Evolutionary conservation across 1,140 invertebrate genomes (phyloP), one percentile per base, ranked within the genome.

Genomic region (Drosophila punjabiensis): DNA sequence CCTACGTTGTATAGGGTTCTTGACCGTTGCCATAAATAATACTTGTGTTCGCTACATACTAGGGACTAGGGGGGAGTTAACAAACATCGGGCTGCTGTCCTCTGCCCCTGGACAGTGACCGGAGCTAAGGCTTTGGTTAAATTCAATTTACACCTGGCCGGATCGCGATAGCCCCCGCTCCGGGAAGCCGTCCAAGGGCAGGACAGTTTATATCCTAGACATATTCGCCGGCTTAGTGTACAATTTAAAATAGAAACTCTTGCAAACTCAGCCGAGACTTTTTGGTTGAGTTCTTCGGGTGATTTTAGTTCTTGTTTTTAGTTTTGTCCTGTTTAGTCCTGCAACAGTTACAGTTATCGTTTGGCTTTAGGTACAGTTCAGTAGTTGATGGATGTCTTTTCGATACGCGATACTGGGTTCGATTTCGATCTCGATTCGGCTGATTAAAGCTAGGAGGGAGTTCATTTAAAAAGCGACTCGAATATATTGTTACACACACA

Each of bases 401-500:
- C 20, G 14, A 24, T 37, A 56, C 53, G 9, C 53, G 53, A 58
- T 58, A 39, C 13, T 56, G 20, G 41, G 39, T 67, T 56, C 43
- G 18, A 55, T 62, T 55, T 66, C 43, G 39, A 4, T 65, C 64
- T 79, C 53, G 59, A 28, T 63, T 64, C 37, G 56, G 56, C 50
- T 41, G 32, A 14, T 70, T 73, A 82, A 78, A 76, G 82, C 58
- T 85, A 79, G 33, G 47, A 62, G 47, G 63, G 82, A 41, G 68
- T 92, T 91, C 73, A 85, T 86, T 92, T 92, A 91, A 92, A 92
- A 77, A 92, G 91, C 88, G 91, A 92, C 58, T 92, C 78, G 91
- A 92, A 92, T 77, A 92, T 81, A 92, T 91, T 87, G 74, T 89
- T 92, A 92, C 91, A 92, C 91, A 92, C 91, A 92, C 91, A 92